phyloP scores from a whole-genome alignment of 2,113 vertebrate genomes.

The Phalacrocorax pelagicus region DNA sequence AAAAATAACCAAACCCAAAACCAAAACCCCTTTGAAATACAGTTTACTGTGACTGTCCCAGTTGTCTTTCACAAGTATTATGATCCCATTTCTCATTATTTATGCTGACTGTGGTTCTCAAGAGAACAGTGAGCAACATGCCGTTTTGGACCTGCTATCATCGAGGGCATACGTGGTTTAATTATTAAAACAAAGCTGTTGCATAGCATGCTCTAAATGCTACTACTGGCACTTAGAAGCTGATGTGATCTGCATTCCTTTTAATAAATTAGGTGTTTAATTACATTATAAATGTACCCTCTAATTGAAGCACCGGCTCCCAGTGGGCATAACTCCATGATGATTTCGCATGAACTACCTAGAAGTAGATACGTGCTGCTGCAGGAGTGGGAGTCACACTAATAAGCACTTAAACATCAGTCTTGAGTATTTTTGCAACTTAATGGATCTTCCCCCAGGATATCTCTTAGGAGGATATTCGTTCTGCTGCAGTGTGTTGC shows the following conservation, averaged over 20 bases:
- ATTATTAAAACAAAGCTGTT: conserved; percentile 47
- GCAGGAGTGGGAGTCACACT: neutral
- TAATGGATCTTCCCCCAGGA: neutral
- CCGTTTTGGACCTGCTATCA: neutral
- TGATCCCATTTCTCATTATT: neutral
- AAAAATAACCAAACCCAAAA: neutral
- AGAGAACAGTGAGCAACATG: neutral
- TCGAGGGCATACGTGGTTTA: neutral
- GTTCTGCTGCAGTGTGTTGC: neutral
- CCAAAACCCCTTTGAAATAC: accelerated
- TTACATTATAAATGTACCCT: conserved; percentile 64
- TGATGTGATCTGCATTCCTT: conserved; percentile 40
- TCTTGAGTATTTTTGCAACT: neutral
- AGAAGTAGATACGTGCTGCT: conserved; percentile 17
- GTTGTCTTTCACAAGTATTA: neutral
- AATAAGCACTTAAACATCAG: conserved; percentile 16
- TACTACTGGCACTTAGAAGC: neutral
- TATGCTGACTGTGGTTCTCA: neutral
- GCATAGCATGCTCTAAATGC: neutral
- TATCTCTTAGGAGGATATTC: neutral
- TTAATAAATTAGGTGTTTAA: conserved; percentile 51
- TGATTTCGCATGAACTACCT: neutral
- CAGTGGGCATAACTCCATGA: neutral
- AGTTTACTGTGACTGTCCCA: neutral
- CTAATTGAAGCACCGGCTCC: conserved; percentile 48